Conservation (phyloP, 2,888 invertebrate species). For the Drosophila suboccidentalis region DNA sequence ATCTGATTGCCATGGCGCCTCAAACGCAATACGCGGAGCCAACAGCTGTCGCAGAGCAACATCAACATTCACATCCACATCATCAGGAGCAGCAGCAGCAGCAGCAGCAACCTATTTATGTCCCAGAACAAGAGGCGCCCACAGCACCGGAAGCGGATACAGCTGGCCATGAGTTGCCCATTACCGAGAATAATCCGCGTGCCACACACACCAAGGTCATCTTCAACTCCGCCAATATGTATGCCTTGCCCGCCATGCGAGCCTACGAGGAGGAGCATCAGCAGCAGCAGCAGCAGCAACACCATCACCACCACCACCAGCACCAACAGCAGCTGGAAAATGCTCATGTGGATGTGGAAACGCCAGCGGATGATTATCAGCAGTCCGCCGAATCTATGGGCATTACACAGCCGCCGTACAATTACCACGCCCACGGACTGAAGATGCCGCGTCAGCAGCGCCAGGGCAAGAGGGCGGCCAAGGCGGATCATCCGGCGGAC, state of each 20-base stretch:
- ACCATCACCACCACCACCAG: constrained; percentile 49
- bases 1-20: constrained; percentile 78
- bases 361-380: constrained; percentile 38
- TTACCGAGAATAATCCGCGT: constrained; percentile 84
- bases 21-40: constrained; percentile 54
- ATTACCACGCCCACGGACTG: constrained; percentile 83
- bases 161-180: constrained; percentile 51
- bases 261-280: constrained; percentile 69
- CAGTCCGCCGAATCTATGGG: constrained; percentile 46
- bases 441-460: constrained; percentile 52
- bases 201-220: constrained; percentile 84
- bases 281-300: constrained; percentile 48
- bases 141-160: constrained; percentile 41
- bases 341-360: constrained; percentile 33
- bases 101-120: constrained; percentile 73
- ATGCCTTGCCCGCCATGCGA: constrained; percentile 75
- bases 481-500: constrained; percentile 48
- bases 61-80: constrained; percentile 49
- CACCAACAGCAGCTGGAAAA: constrained; percentile 50
- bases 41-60: constrained; percentile 1
- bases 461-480: constrained; percentile 55
- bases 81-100: constrained; percentile 41
- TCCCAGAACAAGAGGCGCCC: constrained; percentile 65
- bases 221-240: constrained; percentile 75
- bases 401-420: constrained; percentile 82